A percentile compares a stretch with the other conserved stretches of the same genome.
These are phyloP conservation scores for Poecilia wingei DNA, from an alignment of 2,797 vertebrate species.

Conservation along the genomic window DNA sequence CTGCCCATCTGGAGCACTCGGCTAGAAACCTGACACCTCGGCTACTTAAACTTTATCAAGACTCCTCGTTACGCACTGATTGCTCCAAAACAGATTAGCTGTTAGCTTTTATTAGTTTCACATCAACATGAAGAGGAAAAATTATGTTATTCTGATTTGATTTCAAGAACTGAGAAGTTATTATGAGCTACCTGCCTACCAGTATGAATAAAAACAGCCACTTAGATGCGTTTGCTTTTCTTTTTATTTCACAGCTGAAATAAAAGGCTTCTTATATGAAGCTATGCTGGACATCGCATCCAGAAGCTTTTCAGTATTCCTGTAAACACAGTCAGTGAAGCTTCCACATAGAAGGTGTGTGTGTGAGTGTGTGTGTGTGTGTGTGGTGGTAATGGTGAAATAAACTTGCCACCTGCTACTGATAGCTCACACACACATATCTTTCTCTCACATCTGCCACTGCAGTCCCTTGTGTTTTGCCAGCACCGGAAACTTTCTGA, in stretches of 20 bases:
- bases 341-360: constrained; percentile 46
- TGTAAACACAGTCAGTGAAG: constrained; percentile 56
- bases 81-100: constrained; percentile 61
- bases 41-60: constrained; percentile 51
- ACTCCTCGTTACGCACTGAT: constrained; percentile 54
- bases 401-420: constrained; percentile 85
- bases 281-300: constrained; percentile 41
- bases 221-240: constrained; percentile 17
- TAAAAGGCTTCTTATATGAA: constrained; percentile 44
- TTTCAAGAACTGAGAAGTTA: constrained; percentile 37
- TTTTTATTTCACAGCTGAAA: constrained; percentile 23
- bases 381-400: constrained; percentile 59
- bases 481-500: constrained; percentile 74
- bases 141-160: constrained; percentile 45
- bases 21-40: constrained; percentile 54
- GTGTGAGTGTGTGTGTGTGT: background rate
- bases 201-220: constrained; percentile 9
- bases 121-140: constrained; percentile 56
- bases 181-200: constrained; percentile 16
- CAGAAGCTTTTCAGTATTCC: constrained; percentile 40
- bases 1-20: constrained; percentile 55
- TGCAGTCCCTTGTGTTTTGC: constrained; percentile 72
- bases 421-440: constrained; percentile 51
- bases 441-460: constrained; percentile 68
- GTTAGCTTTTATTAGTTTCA: constrained; percentile 63